Conservation (phyloP, 2,113 vertebrate genomes). For the Apeltes quadracus region DNA sequence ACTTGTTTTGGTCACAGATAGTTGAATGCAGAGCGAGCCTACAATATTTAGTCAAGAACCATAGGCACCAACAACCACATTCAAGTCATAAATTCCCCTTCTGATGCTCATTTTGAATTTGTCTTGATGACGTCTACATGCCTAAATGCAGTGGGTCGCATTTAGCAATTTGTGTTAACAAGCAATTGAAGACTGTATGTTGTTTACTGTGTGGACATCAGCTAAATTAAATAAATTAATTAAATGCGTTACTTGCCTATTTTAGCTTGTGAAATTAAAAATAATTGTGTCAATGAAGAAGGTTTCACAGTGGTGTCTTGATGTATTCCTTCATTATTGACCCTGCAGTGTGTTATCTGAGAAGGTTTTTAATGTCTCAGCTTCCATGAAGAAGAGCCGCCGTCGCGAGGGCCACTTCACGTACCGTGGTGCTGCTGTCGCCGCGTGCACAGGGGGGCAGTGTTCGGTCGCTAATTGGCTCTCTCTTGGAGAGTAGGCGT, state of each 20-base stretch:
- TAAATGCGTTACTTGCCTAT: neutral
- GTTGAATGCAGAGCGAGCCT: neutral
- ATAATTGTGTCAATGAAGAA: neutral
- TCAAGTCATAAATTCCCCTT: no score
- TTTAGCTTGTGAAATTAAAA: neutral
- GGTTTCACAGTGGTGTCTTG: neutral
- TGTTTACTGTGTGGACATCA: neutral
- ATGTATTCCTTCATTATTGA: neutral
- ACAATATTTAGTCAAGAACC: neutral
- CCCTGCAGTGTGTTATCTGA: neutral
- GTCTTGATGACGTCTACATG: no score
- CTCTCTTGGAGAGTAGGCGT: conserved; percentile 21
- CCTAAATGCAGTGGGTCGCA: no score
- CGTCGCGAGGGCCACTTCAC: no score
- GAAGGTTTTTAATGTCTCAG: neutral
- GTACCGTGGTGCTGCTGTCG: neutral
- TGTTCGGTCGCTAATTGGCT: conserved; percentile 61
- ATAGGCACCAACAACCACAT: neutral
- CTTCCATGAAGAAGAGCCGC: neutral
- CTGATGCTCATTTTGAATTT: no score
- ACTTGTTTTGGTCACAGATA: no score
- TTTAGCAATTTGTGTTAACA: no score
- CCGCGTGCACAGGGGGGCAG: conserved; percentile 65
- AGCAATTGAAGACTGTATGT: no score
- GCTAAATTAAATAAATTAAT: neutral